Percentiles rank a stretch among this genome's conserved stretches.
Conservation (phyloP, 2,888 invertebrate species). For the Hirudinaria manillensis region DNA sequence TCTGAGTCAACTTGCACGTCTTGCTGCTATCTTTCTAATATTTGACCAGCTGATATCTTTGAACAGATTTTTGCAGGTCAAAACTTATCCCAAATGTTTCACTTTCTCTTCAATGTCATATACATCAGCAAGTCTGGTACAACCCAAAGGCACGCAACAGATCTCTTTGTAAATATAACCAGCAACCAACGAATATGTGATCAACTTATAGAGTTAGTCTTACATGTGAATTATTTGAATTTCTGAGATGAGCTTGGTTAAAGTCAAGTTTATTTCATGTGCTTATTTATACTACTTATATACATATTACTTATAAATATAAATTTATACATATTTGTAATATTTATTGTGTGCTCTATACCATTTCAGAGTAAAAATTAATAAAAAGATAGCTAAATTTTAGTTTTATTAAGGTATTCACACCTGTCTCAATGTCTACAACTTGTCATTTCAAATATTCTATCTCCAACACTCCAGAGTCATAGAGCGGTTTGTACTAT, state of each 20-base stretch:
- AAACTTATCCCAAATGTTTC: slow-evolving; percentile 54
- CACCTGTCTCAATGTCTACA: slow-evolving; percentile 15
- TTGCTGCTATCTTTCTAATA: too few species aligned
- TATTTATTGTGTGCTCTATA: neutral
- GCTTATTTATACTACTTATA: neutral
- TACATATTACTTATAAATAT: neutral
- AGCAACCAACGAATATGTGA: slow-evolving; percentile 44
- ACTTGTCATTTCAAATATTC: neutral
- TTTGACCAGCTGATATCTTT: slow-evolving; percentile 4
- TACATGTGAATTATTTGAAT: neutral
- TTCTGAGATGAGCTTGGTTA: too few species aligned
- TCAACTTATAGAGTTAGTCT: slow-evolving; percentile 44
- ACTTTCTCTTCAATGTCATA: slow-evolving; percentile 55
- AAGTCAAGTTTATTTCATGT: neutral
- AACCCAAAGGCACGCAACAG: slow-evolving; percentile 53
- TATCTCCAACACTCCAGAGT: neutral
- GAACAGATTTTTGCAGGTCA: slow-evolving; percentile 46
- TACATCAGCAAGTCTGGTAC: slow-evolving; percentile 48
- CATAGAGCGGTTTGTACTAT: neutral
- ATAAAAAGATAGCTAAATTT: neutral
- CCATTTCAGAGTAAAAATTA: neutral
- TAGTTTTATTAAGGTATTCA: slow-evolving; percentile 15
- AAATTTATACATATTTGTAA: neutral
- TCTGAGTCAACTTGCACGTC: too few species aligned
- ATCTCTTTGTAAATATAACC: slow-evolving; percentile 52